Evolutionary conservation across 2,113 vertebrate species (phyloP).

Genomic region (Hydropotes inermis): DNA sequence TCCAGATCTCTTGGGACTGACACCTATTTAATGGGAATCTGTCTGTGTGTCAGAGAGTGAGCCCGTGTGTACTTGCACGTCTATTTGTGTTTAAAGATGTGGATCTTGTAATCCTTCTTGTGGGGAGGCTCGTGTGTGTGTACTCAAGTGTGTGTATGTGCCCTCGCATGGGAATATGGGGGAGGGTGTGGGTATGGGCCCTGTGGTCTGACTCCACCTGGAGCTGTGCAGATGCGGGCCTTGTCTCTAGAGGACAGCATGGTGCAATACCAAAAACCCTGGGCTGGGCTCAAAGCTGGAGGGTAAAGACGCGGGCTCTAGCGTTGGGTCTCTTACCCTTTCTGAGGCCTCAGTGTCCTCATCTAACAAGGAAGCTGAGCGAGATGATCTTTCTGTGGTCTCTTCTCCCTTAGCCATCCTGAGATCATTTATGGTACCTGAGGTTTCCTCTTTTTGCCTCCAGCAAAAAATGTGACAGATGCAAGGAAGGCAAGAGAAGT

Average conservation of each 20-base stretch:
- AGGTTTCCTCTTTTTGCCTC: conserved; percentile 12
- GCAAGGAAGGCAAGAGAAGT: background rate
- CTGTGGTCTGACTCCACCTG: background rate
- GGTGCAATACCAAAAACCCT: background rate
- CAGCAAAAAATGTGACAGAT: conserved; percentile 1
- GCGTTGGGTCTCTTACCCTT: background rate
- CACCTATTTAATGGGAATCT: background rate
- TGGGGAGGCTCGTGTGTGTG: background rate
- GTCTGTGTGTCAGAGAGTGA: background rate
- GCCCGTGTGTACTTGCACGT: background rate
- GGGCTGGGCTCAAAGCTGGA: background rate
- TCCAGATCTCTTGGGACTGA: background rate
- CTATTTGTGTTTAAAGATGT: background rate
- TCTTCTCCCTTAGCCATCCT: background rate
- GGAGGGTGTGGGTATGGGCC: background rate
- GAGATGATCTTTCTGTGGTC: background rate
- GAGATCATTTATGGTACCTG: background rate
- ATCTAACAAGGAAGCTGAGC: background rate
- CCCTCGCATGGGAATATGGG: background rate
- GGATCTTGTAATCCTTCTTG: background rate
- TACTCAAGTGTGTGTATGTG: background rate
- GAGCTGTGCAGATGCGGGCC: background rate
- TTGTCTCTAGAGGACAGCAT: conserved; percentile 36
- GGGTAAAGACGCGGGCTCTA: background rate
- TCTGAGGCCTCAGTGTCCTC: conserved; percentile 3